Percentiles rank a stretch among this genome's conserved stretches.
phyloP scores from a whole-genome alignment of 2,113 vertebrate species.

The Butastur rufipennis region DNA sequence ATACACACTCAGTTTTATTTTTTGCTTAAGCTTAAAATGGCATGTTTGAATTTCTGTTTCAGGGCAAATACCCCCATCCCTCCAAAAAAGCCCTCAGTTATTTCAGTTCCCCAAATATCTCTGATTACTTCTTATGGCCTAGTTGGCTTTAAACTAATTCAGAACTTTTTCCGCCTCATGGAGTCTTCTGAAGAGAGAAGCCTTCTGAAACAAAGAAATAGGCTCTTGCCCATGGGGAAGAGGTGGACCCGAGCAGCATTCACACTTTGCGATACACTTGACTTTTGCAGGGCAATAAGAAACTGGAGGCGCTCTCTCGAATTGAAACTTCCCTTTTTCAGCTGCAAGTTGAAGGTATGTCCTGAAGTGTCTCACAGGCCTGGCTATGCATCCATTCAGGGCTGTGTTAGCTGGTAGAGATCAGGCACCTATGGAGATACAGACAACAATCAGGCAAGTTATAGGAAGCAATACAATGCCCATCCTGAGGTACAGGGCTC shows the following conservation, averaged over 20 bases:
- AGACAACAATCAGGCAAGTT: slow-evolving; percentile 12
- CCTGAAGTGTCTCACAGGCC: slow-evolving; percentile 54
- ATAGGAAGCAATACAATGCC: neutral
- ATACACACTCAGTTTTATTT: neutral
- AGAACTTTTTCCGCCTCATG: slow-evolving; percentile 9
- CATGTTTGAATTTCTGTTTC: neutral
- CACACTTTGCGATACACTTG: slow-evolving; percentile 9
- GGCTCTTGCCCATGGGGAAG: slow-evolving; percentile 7
- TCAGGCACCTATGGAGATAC: slow-evolving; percentile 71
- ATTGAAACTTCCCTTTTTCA: slow-evolving; percentile 45
- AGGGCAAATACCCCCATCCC: neutral
- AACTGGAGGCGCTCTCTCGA: neutral
- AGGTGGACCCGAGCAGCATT: neutral
- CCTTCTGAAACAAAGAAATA: slow-evolving; percentile 7
- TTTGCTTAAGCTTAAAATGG: neutral
- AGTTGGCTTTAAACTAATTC: neutral
- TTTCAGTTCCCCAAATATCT: neutral
- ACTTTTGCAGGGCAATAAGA: neutral
- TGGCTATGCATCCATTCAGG: slow-evolving; percentile 53
- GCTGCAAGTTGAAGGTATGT: slow-evolving; percentile 35
- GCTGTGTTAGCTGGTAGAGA: slow-evolving; percentile 73
- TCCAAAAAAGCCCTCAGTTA: neutral
- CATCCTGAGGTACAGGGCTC: neutral
- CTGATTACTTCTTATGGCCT: neutral
- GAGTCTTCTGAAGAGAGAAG: slow-evolving; percentile 44